phyloP scores from a whole-genome alignment of 1,140 invertebrate genomes.

The Hycleus phaleratus region DNA sequence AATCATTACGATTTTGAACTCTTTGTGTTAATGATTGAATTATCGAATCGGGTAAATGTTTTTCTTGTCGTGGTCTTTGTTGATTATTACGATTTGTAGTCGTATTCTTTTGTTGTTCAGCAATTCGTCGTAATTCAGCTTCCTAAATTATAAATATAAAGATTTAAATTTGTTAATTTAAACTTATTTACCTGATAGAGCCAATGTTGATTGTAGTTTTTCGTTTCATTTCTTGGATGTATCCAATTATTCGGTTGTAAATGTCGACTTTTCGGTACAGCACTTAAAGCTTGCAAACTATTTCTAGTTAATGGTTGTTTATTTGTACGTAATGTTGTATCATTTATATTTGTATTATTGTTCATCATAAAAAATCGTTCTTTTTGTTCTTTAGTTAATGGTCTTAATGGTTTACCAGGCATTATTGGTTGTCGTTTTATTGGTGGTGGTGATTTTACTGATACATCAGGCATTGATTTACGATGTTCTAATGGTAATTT shows the following conservation, averaged over 20 bases:
- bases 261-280: conserved; percentile 64
- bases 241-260: conserved; percentile 64
- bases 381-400: conserved; percentile 25
- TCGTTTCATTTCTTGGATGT: conserved; percentile 55
- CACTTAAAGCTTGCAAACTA: conserved; percentile 68
- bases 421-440: conserved; percentile 30
- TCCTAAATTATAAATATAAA: conserved; percentile 52
- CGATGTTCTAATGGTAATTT: conserved; percentile 38
- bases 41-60: conserved; percentile 59
- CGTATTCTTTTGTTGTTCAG: conserved; percentile 51
- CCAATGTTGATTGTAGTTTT: conserved; percentile 76
- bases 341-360: background rate
- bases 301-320: conserved; percentile 47
- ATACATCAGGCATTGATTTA: conserved; percentile 47
- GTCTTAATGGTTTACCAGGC: conserved; percentile 36
- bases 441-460: conserved; percentile 38
- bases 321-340: background rate
- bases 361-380: conserved; percentile 10
- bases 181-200: conserved; percentile 59
- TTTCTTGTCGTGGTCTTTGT: conserved; percentile 33
- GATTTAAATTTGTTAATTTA: too few relatives aligned
- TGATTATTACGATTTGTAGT: conserved; percentile 28
- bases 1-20: conserved; percentile 52
- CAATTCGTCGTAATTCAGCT: conserved; percentile 78
- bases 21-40: conserved; percentile 65